Evolutionary conservation across 1,140 invertebrate genomes (phyloP), one percentile per base, ranked within the genome.

Genomic region (Hestina assimilis): DNA sequence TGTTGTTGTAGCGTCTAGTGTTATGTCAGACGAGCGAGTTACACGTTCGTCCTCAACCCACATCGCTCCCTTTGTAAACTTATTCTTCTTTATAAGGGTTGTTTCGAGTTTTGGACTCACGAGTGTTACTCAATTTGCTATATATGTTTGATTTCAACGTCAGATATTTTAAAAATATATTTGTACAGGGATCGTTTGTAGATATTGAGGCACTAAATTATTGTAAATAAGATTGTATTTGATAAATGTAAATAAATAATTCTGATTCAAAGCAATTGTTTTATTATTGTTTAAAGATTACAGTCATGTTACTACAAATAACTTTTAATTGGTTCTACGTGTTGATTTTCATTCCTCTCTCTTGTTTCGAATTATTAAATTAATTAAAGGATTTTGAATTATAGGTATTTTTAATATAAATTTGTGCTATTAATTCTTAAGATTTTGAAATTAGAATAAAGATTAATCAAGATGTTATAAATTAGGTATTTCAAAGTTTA

Each of bases 1-100:
- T 4, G 87, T 91, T 1, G 89, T 91, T 1, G 89, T 91, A 4
- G 91, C 91, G 0, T 91, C 90, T 6, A 92, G 91, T 63, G 91
- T 92, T 9, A 91, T 91, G 90, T 87, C 91, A 0, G 91, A 92
- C 54, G 91, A 92, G 63, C 84, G 90, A 29, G 76, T 77, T 0
- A 70, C 89, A 1, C 77, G 83, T 8, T 89, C 89, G 17, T 65
- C 79, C 17, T 65, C 72, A 54, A 19, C 66, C 31, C 59, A 46
- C 17, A 14, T 35, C 67, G 59, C 71, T 63, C 48, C 64, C 38
- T 66, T 72, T 45, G 59, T 69, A 15, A 21, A 70, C 48, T 1
- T 26, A 43, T 7, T 26, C 55, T 69, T 69, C 51, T 62, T 75
- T 21, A 70, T 61, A 33, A 24, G 38, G 11, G 40, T 66, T 28